Evolutionary conservation across 2,888 invertebrate species (phyloP).

Genomic region (Zeuzera pyrina): DNA sequence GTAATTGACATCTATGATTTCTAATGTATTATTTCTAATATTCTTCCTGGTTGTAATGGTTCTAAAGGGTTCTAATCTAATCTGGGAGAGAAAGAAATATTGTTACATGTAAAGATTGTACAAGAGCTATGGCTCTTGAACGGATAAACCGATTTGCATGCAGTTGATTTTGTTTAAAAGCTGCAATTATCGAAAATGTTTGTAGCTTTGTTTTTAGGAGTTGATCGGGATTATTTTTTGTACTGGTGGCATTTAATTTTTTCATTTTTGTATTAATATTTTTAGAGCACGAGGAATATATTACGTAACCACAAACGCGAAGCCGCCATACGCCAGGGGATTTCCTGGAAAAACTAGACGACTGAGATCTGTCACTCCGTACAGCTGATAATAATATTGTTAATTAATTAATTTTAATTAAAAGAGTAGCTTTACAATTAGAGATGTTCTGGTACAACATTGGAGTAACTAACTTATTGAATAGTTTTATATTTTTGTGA

Average conservation of each 20-base stretch:
- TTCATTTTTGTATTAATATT: slow-evolving; percentile 7
- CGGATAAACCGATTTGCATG: not conserved
- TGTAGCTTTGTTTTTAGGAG: not conserved
- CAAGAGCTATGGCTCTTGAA: too few relatives aligned
- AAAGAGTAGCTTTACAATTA: too few relatives aligned
- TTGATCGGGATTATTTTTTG: not conserved
- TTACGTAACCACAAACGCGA: slow-evolving; percentile 89
- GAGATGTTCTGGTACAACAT: too few relatives aligned
- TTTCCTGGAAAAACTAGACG: slow-evolving; percentile 77
- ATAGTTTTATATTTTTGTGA: too few relatives aligned
- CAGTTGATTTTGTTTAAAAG: not conserved
- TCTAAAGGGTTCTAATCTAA: too few relatives aligned
- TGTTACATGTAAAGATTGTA: too few relatives aligned
- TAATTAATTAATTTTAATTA: too few relatives aligned
- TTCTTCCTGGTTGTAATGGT: too few relatives aligned
- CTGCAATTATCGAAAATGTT: not conserved
- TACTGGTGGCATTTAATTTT: not conserved
- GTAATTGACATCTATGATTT: not conserved
- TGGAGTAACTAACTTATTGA: too few relatives aligned
- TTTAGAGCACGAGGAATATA: slow-evolving; percentile 87
- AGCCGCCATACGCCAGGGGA: slow-evolving; percentile 88
- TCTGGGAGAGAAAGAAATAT: too few relatives aligned
- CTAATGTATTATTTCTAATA: not conserved
- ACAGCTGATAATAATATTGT: slow-evolving; percentile 35
- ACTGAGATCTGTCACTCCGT: slow-evolving; percentile 40